phyloP scores from a whole-genome alignment of 2,797 vertebrate genomes.

The Neosilurus hyrtlii region DNA sequence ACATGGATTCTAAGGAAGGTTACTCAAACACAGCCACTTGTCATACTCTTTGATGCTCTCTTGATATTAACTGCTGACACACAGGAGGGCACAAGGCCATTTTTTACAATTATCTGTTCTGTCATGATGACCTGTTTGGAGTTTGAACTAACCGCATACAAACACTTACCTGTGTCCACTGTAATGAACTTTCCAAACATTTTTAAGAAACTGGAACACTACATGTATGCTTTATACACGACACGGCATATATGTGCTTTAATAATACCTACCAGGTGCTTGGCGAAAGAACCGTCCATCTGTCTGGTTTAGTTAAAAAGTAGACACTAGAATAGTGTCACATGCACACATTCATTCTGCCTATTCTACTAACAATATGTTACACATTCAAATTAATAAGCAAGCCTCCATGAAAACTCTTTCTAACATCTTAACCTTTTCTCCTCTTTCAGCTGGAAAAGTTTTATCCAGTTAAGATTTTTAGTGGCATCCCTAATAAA shows the following conservation, averaged over 20 bases:
- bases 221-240: too few relatives aligned
- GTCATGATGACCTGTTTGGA: not conserved
- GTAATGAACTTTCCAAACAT: not conserved
- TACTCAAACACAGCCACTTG: constrained; percentile 37
- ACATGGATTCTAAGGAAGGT: constrained; percentile 36
- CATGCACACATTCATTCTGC: not conserved
- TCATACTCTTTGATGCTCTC: constrained; percentile 19
- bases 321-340: not conserved
- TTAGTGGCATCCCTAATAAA: not conserved
- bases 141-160: not conserved
- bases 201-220: not conserved
- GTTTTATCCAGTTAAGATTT: not conserved
- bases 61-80: constrained; percentile 17
- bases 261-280: not conserved
- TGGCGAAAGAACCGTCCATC: not conserved
- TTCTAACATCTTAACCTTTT: not conserved
- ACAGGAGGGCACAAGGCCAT: constrained; percentile 18
- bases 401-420: not conserved
- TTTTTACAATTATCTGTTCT: constrained; percentile 25
- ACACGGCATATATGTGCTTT: not conserved
- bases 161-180: not conserved
- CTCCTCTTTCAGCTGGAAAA: not conserved
- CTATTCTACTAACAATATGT: not conserved
- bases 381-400: not conserved
- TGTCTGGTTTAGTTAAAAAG: not conserved